These are phyloP conservation scores for Hetaerina americana DNA, from an alignment of 1,140 invertebrate genomes.

Conservation along the genomic window DNA sequence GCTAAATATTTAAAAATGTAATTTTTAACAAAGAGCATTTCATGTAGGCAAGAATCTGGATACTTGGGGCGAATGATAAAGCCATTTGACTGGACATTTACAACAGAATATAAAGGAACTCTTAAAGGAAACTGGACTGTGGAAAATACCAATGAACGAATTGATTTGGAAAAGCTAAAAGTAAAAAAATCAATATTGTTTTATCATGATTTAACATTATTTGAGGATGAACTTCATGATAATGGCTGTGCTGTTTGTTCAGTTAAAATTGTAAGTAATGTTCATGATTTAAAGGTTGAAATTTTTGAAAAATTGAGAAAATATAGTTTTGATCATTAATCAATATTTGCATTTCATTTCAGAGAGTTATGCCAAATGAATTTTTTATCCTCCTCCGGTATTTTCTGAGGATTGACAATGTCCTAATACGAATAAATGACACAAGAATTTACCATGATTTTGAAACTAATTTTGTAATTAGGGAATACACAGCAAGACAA, in stretches of 20 bases:
- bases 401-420: constrained; percentile 88
- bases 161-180: constrained; percentile 85
- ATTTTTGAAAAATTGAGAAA: not conserved
- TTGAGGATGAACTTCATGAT: constrained; percentile 97
- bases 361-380: constrained; percentile 90
- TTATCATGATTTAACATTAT: constrained; percentile 85
- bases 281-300: not conserved
- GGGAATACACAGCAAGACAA: constrained; percentile 65
- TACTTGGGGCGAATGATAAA: constrained; percentile 60
- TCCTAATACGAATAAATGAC: constrained; percentile 79
- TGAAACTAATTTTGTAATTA: constrained; percentile 54
- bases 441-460: constrained; percentile 83
- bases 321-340: not conserved
- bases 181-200: constrained; percentile 85
- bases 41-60: constrained; percentile 36
- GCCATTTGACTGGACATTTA: constrained; percentile 97
- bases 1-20: not conserved
- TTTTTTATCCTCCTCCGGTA: constrained; percentile 86
- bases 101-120: constrained; percentile 85
- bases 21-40: constrained; percentile 13
- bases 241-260: constrained; percentile 83
- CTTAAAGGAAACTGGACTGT: constrained; percentile 44
- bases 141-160: constrained; percentile 54
- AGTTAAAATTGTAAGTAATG: constrained; percentile 86
- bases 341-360: constrained; percentile 28